Evolutionary conservation across 2,888 invertebrate genomes (phyloP), one percentile per base, ranked within the genome.

Genomic region (Apamea sordens): DNA sequence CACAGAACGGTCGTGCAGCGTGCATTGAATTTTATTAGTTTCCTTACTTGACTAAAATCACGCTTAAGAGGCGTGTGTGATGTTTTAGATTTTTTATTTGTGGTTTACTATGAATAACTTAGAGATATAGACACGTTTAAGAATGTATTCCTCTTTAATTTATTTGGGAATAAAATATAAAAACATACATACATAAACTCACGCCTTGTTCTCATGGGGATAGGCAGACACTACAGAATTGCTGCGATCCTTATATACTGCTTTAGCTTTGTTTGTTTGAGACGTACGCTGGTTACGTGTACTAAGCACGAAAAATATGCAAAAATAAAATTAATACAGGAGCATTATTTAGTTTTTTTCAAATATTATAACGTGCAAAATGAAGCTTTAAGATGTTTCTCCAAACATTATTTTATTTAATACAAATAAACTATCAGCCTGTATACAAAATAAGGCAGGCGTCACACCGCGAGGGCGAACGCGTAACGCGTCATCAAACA

Each of bases 401-500:
- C 21, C 1, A 28, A 44, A 44, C 0, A 10, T 2, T 53, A 36
- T 50, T 21, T 59, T 28, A n/a, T 44, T 64, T 50, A 36, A 32
- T 2, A 32, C 2, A 41, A 69, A 67, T 28, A 77, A 75, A 65
- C 13, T 8, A 87, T 32, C 88, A 82, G 1, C 61, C 80, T 89
- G 72, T 89, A 85, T 10, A 77, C 18, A 71, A 78, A 83, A 83
- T 86, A 89, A 89, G 88, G 89, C 85, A 61, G 75, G 79, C 80
- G 85, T 80, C 88, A 89, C 83, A 89, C 82, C 70, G 65, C 69
- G 75, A 82, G 88, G 89, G 89, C 76, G 80, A 83, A 63, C 78
- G 50, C 73, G 86, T 85, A 84, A 89, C 88, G 86, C 88, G 67
- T 84, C 89, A 89, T 89, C 88, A 86, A 88, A 80, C 88, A 84